A percentile compares a stretch with the other conserved stretches of the same genome.
phyloP scores from a whole-genome alignment of 1,140 invertebrate species.

The Plectrocnemia conspersa region DNA sequence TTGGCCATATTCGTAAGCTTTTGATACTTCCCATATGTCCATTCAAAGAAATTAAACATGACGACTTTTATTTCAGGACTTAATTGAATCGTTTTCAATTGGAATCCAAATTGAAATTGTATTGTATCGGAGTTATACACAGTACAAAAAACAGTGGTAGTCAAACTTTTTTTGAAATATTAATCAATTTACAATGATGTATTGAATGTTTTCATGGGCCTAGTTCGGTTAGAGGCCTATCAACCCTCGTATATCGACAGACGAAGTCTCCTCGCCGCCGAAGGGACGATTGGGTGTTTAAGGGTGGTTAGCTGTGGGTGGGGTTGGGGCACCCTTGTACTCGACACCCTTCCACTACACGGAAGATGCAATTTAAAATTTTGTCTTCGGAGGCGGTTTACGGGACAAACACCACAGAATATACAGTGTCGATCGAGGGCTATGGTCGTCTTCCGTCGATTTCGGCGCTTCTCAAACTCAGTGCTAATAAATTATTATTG shows the following conservation, averaged over 20 bases:
- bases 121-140: too few species aligned
- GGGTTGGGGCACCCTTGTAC: neutral
- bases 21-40: too few species aligned
- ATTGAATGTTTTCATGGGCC: slow-evolving; percentile 1
- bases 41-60: too few species aligned
- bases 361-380: slow-evolving; percentile 36
- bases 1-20: too few species aligned
- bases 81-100: too few species aligned
- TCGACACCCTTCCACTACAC: slow-evolving; percentile 4
- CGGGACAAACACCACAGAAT: slow-evolving; percentile 17
- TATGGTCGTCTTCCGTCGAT: neutral
- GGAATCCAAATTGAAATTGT: too few species aligned
- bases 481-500: too few species aligned
- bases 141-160: too few species aligned
- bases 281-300: slow-evolving; percentile 4
- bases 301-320: slow-evolving; percentile 1
- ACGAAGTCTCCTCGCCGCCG: slow-evolving; percentile 8
- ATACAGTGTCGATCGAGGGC: slow-evolving; percentile 6
- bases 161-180: neutral
- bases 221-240: slow-evolving; percentile 1
- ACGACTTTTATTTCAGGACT: too few species aligned
- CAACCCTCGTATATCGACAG: slow-evolving; percentile 2
- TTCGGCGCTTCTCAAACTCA: neutral
- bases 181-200: neutral
- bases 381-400: slow-evolving; percentile 28